phyloP scores from a whole-genome alignment of 2,113 vertebrate species.

The Chrysochloris asiatica region DNA sequence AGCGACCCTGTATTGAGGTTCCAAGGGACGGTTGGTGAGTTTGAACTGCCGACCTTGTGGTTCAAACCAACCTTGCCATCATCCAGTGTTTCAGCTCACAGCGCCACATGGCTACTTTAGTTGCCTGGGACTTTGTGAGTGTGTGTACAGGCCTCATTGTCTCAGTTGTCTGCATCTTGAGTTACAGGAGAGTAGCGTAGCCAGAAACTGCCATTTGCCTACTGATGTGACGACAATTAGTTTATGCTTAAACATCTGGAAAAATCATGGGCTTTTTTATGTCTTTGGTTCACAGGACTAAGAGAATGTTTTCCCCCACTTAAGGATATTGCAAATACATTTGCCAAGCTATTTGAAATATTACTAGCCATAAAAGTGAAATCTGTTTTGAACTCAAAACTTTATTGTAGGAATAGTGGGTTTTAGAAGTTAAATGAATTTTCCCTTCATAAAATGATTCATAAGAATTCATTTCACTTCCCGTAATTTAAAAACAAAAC shows the following conservation, averaged over 20 bases:
- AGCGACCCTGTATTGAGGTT: too few species aligned
- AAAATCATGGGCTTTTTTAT: not conserved
- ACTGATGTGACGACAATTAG: not conserved
- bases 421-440: slow-evolving; percentile 42
- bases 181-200: not conserved
- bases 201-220: not conserved
- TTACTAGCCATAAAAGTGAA: slow-evolving; percentile 54
- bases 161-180: not conserved
- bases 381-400: slow-evolving; percentile 36
- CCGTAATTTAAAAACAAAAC: slow-evolving; percentile 79
- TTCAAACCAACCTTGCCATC: too few species aligned
- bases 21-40: too few species aligned
- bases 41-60: too few species aligned
- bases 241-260: not conserved
- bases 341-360: slow-evolving; percentile 77
- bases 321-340: not conserved
- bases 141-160: not conserved
- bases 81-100: too few species aligned
- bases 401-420: not conserved
- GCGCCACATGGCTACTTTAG: not conserved
- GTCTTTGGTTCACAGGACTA: slow-evolving; percentile 12
- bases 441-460: slow-evolving; percentile 80
- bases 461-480: slow-evolving; percentile 76
- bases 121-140: slow-evolving; percentile 8
- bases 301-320: not conserved